Conservation (phyloP, 2,113 vertebrate species). For the Gymnocephalus cernua region DNA sequence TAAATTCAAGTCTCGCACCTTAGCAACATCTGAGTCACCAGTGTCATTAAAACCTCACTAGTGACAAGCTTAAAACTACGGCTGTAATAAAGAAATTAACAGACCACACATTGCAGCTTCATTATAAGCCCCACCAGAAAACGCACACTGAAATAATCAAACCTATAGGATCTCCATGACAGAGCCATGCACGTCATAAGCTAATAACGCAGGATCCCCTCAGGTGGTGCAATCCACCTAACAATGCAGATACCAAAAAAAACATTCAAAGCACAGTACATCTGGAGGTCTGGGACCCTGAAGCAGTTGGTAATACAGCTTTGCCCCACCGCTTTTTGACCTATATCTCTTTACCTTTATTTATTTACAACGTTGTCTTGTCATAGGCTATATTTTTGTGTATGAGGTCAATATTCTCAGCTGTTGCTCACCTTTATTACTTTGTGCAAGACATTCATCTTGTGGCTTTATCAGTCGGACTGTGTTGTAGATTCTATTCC, state of each 20-base stretch:
- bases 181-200: background rate
- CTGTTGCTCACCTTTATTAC: conserved; percentile 66
- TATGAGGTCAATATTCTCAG: background rate
- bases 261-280: background rate
- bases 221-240: background rate
- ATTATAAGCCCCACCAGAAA: background rate
- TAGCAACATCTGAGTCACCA: background rate
- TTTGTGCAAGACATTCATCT: conserved; percentile 79
- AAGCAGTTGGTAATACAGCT: background rate
- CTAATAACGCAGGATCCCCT: background rate
- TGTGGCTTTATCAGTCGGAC: conserved; percentile 90
- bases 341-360: too few species aligned
- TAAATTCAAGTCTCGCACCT: background rate
- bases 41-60: background rate
- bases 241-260: background rate
- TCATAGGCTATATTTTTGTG: background rate
- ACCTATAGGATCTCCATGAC: background rate
- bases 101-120: background rate
- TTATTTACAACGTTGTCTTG: too few species aligned
- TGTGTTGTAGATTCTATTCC: conserved; percentile 88
- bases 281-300: background rate
- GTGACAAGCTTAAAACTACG: too few species aligned
- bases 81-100: background rate
- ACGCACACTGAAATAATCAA: background rate
- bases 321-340: background rate